These are phyloP conservation scores for Oikopleura dioica DNA, from an alignment of 23 tunicate species.

Conservation along the genomic window DNA sequence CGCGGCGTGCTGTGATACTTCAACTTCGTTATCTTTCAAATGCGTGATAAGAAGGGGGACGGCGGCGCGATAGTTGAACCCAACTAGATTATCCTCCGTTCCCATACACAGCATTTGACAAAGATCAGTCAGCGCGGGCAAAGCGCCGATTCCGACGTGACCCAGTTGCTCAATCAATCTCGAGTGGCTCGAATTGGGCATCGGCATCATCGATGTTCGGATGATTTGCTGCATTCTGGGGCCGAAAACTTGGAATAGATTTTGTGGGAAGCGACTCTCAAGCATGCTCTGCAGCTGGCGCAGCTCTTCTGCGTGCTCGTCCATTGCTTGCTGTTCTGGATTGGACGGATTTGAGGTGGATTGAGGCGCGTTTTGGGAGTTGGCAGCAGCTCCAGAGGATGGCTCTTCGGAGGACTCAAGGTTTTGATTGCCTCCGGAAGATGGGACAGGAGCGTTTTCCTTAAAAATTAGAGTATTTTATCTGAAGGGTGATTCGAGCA, in stretches of 20 bases:
- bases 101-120: constrained; percentile 94
- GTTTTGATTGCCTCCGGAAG: too few relatives aligned
- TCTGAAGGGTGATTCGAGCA: too few relatives aligned
- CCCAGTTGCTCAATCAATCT: constrained; percentile 10
- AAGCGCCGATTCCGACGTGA: not conserved
- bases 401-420: too few relatives aligned
- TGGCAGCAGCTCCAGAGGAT: too few relatives aligned
- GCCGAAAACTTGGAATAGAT: constrained; percentile 40
- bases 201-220: constrained; percentile 47
- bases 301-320: too few relatives aligned
- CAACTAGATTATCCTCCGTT: constrained; percentile 76
- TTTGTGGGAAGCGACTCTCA: constrained; percentile 66
- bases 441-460: too few relatives aligned
- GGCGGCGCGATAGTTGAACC: constrained; percentile 45
- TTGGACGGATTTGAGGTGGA: too few relatives aligned
- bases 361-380: too few relatives aligned
- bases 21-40: constrained; percentile 75
- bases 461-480: too few relatives aligned
- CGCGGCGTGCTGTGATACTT: constrained; percentile 80
- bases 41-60: constrained; percentile 61
- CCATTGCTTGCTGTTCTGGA: too few relatives aligned
- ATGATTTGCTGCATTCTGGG: constrained; percentile 90
- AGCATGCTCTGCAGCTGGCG: constrained; percentile 16
- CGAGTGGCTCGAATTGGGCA: constrained; percentile 17
- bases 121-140: constrained; percentile 67